These are phyloP conservation scores for Cygnus buccinator DNA, from an alignment of 2,113 vertebrate genomes.

Conservation along the genomic window DNA sequence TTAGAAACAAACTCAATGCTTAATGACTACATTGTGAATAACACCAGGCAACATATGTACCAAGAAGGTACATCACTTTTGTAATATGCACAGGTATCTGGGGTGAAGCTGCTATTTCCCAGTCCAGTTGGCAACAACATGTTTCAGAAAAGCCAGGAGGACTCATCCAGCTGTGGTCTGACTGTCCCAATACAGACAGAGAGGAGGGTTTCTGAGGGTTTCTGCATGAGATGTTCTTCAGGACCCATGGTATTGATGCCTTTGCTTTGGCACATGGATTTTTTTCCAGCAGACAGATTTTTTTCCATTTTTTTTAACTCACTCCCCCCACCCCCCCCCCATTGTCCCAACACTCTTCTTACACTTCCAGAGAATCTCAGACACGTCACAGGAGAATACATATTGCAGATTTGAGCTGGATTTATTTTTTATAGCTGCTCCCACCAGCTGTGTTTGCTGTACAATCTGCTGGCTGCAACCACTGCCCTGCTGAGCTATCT, in stretches of 20 bases:
- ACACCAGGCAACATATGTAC: neutral
- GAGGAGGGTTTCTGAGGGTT: neutral
- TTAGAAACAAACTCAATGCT: neutral
- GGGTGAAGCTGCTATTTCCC: neutral
- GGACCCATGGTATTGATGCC: neutral
- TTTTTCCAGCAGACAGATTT: neutral
- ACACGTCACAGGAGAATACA: neutral
- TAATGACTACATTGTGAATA: neutral
- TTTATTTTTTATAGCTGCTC: conserved; percentile 24
- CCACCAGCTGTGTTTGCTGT: conserved; percentile 34
- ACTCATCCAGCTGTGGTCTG: accelerated
- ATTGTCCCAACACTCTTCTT: neutral
- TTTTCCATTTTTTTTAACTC: neutral
- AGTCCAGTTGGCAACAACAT: accelerated
- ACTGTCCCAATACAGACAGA: neutral
- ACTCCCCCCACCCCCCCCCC: neutral
- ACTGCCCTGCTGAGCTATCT: neutral
- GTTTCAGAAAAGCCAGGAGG: neutral
- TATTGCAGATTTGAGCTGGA: neutral
- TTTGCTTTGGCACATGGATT: accelerated
- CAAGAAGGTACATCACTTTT: neutral
- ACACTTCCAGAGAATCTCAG: neutral
- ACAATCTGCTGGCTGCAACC: neutral
- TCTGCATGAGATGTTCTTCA: neutral
- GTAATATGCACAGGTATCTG: neutral